A percentile compares a stretch with the other conserved stretches of the same genome.
Conservation (phyloP, 2,113 vertebrate genomes). For the Haplotaxodon microlepis region DNA sequence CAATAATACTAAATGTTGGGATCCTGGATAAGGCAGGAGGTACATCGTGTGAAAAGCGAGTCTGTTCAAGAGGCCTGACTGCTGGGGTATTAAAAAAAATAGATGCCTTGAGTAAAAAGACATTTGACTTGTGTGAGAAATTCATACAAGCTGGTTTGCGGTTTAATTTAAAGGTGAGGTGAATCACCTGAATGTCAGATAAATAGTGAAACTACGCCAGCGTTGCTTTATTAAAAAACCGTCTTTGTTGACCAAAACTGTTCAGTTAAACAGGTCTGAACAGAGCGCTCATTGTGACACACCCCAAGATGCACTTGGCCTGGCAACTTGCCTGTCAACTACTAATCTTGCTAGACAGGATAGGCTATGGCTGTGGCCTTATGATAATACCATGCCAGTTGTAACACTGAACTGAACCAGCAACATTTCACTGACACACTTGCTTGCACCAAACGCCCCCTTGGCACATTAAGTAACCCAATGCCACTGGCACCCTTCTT, state of each 20-base stretch:
- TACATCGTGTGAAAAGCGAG: not conserved
- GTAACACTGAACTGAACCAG: conserved; percentile 1
- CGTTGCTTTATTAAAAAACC: not conserved
- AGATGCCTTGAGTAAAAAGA: conserved; percentile 21
- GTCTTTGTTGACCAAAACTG: conserved; percentile 7
- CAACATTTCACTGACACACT: not conserved
- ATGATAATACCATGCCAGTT: conserved; percentile 17
- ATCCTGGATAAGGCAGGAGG: not conserved
- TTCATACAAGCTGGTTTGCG: not conserved
- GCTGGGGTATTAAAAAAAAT: not conserved
- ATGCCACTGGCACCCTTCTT: conserved; percentile 13
- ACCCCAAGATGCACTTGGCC: conserved; percentile 30
- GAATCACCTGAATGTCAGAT: not conserved
- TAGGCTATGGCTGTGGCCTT: conserved; percentile 10
- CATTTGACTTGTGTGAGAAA: not conserved
- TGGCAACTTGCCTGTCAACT: conserved; percentile 39
- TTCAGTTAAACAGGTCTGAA: conserved; percentile 43
- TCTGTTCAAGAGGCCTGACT: conserved; percentile 10
- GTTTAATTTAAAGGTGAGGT: not conserved
- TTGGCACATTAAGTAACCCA: not conserved
- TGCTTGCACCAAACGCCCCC: not conserved
- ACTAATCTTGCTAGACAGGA: conserved; percentile 51
- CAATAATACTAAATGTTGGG: conserved; percentile 34
- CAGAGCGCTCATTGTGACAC: conserved; percentile 43
- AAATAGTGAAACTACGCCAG: not conserved